These are phyloP conservation scores for Leptinotarsa texana DNA, from an alignment of 1,140 invertebrate genomes.

Conservation along the genomic window DNA sequence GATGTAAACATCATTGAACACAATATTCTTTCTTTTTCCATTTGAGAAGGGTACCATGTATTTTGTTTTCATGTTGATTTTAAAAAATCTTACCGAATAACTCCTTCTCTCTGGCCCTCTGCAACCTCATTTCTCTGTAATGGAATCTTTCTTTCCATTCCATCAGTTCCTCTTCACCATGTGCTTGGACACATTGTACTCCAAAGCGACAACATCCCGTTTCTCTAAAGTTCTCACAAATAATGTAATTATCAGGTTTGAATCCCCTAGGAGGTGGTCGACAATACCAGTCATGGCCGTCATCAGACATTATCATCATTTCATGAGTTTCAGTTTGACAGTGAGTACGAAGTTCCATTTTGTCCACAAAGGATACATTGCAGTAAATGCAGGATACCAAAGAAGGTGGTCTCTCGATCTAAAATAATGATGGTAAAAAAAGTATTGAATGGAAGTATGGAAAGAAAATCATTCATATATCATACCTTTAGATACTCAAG, in stretches of 20 bases:
- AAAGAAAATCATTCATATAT: too few species aligned
- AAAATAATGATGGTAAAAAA: conserved; percentile 41
- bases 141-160: conserved; percentile 78
- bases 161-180: conserved; percentile 70
- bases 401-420: conserved; percentile 28
- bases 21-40: too few species aligned
- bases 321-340: conserved; percentile 70
- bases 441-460: not conserved
- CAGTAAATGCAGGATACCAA: conserved; percentile 63
- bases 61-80: too few species aligned
- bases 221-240: conserved; percentile 64
- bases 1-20: too few species aligned
- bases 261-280: conserved; percentile 70
- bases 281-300: conserved; percentile 72
- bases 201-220: conserved; percentile 67
- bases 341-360: conserved; percentile 65
- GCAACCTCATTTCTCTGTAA: conserved; percentile 66
- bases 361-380: conserved; percentile 63
- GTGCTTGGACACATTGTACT: conserved; percentile 75
- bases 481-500: too few species aligned
- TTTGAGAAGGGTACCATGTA: too few species aligned
- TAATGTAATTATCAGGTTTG: conserved; percentile 59
- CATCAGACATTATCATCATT: conserved; percentile 72
- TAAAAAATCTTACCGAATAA: conserved; percentile 63
- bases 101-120: conserved; percentile 69